phyloP scores from a whole-genome alignment of 2,888 invertebrate genomes.

The Diplolepis rosae region DNA sequence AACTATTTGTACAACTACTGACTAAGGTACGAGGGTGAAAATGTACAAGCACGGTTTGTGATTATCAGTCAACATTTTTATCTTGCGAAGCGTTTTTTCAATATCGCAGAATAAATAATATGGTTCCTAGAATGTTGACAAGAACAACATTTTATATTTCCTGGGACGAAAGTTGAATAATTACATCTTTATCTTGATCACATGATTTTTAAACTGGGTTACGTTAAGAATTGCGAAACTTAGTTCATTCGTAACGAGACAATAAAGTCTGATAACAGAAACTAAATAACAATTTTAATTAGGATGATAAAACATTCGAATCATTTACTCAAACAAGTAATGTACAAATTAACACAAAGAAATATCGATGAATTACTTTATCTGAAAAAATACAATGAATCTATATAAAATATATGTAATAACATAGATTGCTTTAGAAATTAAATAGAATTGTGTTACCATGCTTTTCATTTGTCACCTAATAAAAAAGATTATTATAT shows the following conservation, averaged over 20 bases:
- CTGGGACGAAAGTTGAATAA: neutral
- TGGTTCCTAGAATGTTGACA: neutral
- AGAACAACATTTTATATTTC: neutral
- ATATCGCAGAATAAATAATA: constrained; percentile 8
- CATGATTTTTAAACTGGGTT: constrained; percentile 19
- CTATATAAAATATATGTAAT: no score
- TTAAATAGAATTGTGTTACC: no score
- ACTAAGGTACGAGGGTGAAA: neutral
- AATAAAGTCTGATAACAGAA: constrained; percentile 1
- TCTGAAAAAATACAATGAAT: no score
- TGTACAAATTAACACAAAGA: no score
- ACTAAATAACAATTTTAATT: constrained; percentile 17
- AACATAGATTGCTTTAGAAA: no score
- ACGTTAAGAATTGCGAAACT: neutral
- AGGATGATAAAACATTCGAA: neutral
- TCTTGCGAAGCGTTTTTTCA: neutral
- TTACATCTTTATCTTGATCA: constrained; percentile 12
- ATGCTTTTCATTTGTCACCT: no score
- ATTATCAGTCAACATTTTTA: constrained; percentile 8
- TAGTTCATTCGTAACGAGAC: constrained; percentile 5
- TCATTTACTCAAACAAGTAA: neutral
- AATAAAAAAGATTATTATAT: no score
- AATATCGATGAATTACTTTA: no score
- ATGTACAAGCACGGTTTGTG: neutral
- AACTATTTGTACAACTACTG: neutral